Evolutionary conservation across 1,140 invertebrate species (phyloP).

Genomic region (Diuraphis noxia): DNA sequence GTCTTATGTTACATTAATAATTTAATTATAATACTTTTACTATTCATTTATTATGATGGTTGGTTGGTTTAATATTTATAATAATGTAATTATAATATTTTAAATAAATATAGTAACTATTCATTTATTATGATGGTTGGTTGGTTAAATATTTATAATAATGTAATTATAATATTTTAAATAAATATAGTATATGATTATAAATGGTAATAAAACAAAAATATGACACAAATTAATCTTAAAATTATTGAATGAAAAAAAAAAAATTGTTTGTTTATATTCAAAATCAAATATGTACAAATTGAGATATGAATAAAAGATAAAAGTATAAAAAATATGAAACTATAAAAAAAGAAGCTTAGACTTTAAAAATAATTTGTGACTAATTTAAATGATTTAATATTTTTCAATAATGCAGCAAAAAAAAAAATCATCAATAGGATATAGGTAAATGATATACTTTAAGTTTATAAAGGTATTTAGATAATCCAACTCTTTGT

Average conservation of each 20-base stretch:
- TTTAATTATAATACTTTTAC: no score
- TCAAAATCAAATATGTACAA: not conserved
- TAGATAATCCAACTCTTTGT: not conserved
- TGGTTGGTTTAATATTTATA: no score
- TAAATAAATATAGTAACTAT: no score
- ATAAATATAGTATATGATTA: not conserved
- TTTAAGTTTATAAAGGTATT: not conserved
- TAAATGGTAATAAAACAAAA: not conserved
- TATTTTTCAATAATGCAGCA: not conserved
- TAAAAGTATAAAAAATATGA: no score
- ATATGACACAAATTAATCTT: not conserved
- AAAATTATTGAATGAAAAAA: not conserved
- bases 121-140: no score
- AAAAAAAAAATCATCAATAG: constrained; percentile 19
- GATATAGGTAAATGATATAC: not conserved
- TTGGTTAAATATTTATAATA: not conserved
- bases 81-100: no score
- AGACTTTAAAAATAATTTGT: not conserved
- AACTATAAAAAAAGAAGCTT: no score
- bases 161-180: not conserved
- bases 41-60: no score
- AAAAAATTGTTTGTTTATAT: not conserved
- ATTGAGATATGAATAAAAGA: not conserved
- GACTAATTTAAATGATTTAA: not conserved
- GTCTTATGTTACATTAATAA: no score